Base-by-base conservation (phyloP, 2,113 vertebrate species). In the Plotosus lineatus region DNA sequence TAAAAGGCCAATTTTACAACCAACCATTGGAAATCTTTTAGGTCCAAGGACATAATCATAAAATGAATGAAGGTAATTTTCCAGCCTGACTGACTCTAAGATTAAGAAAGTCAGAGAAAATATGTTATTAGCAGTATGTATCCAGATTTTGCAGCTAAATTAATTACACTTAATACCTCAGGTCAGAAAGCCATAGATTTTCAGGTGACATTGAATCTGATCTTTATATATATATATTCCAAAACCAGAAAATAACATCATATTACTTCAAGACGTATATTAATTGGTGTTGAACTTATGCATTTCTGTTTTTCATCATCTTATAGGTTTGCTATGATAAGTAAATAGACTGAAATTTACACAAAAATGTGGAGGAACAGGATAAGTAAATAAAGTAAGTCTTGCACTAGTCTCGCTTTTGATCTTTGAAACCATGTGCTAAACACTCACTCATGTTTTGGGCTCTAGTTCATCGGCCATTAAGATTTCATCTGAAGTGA, bases 1-100 rank as follows among this genome's bases (percentile, higher is more conserved):
- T 65, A 50, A 38, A 5, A 77, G 21, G 9, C 26, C 26, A 53
- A 23, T 53, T 68, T 68, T 19, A 68, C 44, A 55, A 33, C 28
- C 44, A 55, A 33, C 28, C 46, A 78, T 28, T 68, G 63, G 33
- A 78, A 77, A 66, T 66, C 60, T 33, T 66, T 78, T 66, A 55
- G 50, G 31, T 63, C 31, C 48, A 68, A 53, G 23, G 46, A 42
- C 48, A 38, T 68, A 40, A 55, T 53, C 23, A 53, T 66, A 42
- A 78, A 68, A 68, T 78, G 0, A 78, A 78, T 68, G 33, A 15
- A 68, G 7, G 33, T 42, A 26, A 42, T 78, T 68, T 36, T 68
- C 31, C 46, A 53, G 7, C 53, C 55, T 76, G 38, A 76, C 60
- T 46, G 38, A 75, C 36, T 58, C 58, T 75, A n/a, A 58, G 40